A percentile compares a stretch with the other conserved stretches of the same genome.
Evolutionary conservation across 2,113 vertebrate species (phyloP).

Genomic region (Ginglymostoma cirratum): DNA sequence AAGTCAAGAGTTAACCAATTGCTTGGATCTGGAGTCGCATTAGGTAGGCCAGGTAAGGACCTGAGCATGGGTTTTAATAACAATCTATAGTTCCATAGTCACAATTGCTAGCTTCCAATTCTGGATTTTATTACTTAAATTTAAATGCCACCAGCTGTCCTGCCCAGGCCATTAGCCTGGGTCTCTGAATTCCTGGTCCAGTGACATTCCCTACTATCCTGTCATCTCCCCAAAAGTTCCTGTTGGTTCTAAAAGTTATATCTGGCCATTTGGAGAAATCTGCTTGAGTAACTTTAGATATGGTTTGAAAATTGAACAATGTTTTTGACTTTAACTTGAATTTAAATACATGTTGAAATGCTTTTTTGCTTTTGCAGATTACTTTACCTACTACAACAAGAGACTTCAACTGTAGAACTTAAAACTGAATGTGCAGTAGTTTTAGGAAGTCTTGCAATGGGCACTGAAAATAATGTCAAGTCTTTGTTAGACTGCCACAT

Average conservation of each 20-base stretch:
- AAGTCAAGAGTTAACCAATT: too few species aligned
- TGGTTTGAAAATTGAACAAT: background rate
- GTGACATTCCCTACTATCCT: too few species aligned
- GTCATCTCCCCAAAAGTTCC: too few species aligned
- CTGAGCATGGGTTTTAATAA: too few species aligned
- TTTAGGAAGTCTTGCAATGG: slow-evolving; percentile 94
- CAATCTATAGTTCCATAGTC: too few species aligned
- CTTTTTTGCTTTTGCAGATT: slow-evolving; percentile 63
- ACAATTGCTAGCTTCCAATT: too few species aligned
- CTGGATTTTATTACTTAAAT: too few species aligned
- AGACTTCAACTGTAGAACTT: slow-evolving; percentile 79
- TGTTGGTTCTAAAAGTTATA: background rate
- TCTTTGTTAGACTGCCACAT: slow-evolving; percentile 98
- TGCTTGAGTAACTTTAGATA: background rate
- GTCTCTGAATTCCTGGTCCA: too few species aligned
- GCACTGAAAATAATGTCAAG: slow-evolving; percentile 98
- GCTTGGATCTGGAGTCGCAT: too few species aligned
- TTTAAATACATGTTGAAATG: background rate
- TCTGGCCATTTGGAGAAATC: background rate
- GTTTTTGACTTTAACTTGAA: background rate
- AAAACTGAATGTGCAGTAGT: slow-evolving; percentile 92
- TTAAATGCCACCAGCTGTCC: too few species aligned
- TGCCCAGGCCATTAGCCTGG: too few species aligned
- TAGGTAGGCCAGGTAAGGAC: too few species aligned
- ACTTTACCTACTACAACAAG: slow-evolving; percentile 93